Base-by-base conservation (phyloP, 1,140 invertebrate species). In the Magallana angulata region DNA sequence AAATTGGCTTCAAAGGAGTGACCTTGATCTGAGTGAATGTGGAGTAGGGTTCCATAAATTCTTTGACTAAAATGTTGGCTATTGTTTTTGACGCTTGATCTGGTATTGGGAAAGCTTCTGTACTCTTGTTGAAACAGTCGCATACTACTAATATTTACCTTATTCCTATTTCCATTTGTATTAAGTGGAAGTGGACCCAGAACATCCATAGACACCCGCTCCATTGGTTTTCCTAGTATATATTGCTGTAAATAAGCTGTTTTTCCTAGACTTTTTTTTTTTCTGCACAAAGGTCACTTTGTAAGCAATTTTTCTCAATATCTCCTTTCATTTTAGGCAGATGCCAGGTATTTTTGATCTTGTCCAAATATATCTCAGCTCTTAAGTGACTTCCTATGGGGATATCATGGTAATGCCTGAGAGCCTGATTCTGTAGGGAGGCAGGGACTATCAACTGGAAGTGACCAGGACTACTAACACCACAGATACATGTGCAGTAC, bases 141-240 rank as follows among this genome's bases (percentile, higher is more conserved):
- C 58, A 80, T 9, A 84, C 36, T 5, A 87, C 82, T 7, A 87
- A 24, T 7, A 84, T 85, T 24, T 0, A 24, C 24, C 24, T 24
- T 24, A 57, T 92, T 90, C 36, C 80, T 80, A 80, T 92, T 94
- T 1, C 89, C 89, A 5, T 14, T 14, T n/a, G 16, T 16, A 16
- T 88, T 89, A 8, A 18, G 64, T 1, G 91, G 91, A 0, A 91
- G 60, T n/a, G 90, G 92, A 16, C 92, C 92, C 6, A 91, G 59
- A 7, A 92, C 89, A 82, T 91, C 90, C 0, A 91, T 76, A 7
- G 87, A 57, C 12, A 89, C 80, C 56, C 84, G 84, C 80, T 89
- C 89, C 86, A 86, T 86, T 18, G 88, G 88, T 24, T 82, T 62
- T 18, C 88, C 88, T 8, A 86, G 62, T 5, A 71, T 30, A 56